Base-by-base conservation (phyloP, 2,888 invertebrate species). In the Mantis religiosa region DNA sequence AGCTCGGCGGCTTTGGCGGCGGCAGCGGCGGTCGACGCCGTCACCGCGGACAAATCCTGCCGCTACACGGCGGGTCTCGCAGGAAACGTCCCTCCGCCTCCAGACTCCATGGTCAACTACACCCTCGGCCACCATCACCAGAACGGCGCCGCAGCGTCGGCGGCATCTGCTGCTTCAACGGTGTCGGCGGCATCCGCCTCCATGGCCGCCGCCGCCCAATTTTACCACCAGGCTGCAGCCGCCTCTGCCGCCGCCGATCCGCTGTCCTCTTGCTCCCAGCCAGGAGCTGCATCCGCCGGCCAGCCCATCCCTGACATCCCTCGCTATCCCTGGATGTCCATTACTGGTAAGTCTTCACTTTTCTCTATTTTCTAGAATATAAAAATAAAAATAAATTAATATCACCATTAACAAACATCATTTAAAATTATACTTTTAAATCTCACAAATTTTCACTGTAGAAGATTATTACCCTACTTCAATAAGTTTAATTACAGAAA, bases 261-360 rank as follows among this genome's bases (percentile, higher is more conserved):
- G 92, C 95, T 97, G 90, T 96, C 96, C 91, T 96, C 96, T 89
- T 98, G 98, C 94, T 95, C 96, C 90, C 97, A 97, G 93, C 95
- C 96, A 90, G 94, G 94, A 83, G 95, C 96, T 85, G 94, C 95
- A 90, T 94, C 96, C 89, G 96, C 97, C 90, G 97, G 97, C 90
- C 97, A 97, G 93, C 97, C 97, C 89, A 96, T 98, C 93, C 97
- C 97, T 87, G 98, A 98, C 94, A 97, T 98, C 93, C 98, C 98
- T 89, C 96, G 98, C 93, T 98, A 98, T 93, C 98, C 98, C 87
- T 98, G 98, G 98, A 98, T 98, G 98, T 97, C 98, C 92, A 97
- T 98, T 94, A 98, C 98, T 95, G 98, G 98, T 98, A 95, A 96
- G 95, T 94, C 87, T 88, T 84, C 28, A n/a, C 28, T 83, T 27